phyloP scores from a whole-genome alignment of 2,888 invertebrate species.

The Meteorus cinctellus region DNA sequence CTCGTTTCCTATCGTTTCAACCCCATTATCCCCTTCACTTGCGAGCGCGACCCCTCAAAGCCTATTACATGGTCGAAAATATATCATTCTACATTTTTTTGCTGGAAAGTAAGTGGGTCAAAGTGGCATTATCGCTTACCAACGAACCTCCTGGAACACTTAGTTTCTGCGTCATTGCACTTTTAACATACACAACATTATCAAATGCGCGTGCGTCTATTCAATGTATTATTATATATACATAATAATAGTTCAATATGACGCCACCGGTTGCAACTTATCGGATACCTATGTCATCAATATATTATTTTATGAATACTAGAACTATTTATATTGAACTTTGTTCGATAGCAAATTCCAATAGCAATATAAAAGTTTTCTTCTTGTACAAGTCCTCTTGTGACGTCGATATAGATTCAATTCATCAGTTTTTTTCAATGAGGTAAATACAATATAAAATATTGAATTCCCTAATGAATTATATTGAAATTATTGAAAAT shows the following conservation, averaged over 20 bases:
- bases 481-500: too few species aligned
- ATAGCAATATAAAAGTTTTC: background rate
- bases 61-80: conserved; percentile 34
- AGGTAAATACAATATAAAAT: background rate
- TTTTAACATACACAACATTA: conserved; percentile 12
- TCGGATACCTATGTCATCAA: background rate
- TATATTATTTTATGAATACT: background rate
- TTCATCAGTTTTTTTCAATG: background rate
- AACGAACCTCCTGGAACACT: conserved; percentile 48
- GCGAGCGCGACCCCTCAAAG: conserved; percentile 7
- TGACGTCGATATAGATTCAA: background rate
- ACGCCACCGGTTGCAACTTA: background rate
- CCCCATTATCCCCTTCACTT: conserved; percentile 31
- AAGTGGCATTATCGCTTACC: conserved; percentile 56
- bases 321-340: too few species aligned
- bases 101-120: conserved; percentile 56
- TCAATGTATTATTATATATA: background rate
- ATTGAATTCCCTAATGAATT: background rate
- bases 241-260: background rate
- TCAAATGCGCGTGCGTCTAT: background rate
- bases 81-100: conserved; percentile 54
- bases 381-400: background rate
- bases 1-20: conserved; percentile 46
- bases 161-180: conserved; percentile 11
- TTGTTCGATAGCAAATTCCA: background rate